Evolutionary conservation across 2,113 vertebrate genomes (phyloP).

Genomic region (Mola mola): DNA sequence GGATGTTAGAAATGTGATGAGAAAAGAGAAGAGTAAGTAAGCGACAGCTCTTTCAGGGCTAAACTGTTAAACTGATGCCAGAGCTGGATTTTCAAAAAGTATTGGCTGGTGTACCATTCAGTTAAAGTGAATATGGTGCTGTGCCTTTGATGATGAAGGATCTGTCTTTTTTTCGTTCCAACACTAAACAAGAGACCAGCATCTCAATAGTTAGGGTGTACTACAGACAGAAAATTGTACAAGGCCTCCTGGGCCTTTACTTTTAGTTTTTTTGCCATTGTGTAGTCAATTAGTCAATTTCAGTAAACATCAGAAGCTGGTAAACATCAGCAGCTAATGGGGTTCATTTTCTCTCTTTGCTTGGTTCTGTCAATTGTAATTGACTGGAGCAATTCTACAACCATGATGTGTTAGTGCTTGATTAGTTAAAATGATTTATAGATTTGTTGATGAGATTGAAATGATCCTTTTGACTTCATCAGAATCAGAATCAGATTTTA

Average conservation of each 20-base stretch:
- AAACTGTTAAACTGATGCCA: not conserved
- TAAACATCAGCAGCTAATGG: conserved; percentile 54
- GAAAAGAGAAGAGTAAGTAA: not conserved
- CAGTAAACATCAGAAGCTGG: conserved; percentile 55
- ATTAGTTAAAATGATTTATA: conserved; percentile 63
- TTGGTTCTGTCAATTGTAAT: conserved; percentile 64
- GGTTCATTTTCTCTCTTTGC: conserved; percentile 47
- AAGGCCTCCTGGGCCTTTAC: conserved; percentile 43
- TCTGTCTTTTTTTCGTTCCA: conserved; percentile 5
- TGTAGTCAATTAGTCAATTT: conserved; percentile 64
- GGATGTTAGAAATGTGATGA: conserved; percentile 20
- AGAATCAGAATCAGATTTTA: too few relatives aligned
- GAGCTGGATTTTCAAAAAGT: conserved; percentile 42
- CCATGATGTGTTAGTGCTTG: conserved; percentile 57
- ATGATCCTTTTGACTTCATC: conserved; percentile 42
- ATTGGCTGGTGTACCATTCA: conserved; percentile 31
- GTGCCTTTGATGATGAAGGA: conserved; percentile 35
- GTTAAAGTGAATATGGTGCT: conserved; percentile 46
- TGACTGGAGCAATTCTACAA: conserved; percentile 61
- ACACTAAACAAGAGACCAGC: conserved; percentile 13
- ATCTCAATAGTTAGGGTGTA: conserved; percentile 30
- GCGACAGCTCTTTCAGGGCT: too few relatives aligned
- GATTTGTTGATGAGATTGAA: conserved; percentile 50
- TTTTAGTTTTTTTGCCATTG: conserved; percentile 56
- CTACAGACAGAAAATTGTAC: conserved; percentile 43